Evolutionary conservation across 2,797 vertebrate genomes (phyloP).

Genomic region (Euthynnus affinis): DNA sequence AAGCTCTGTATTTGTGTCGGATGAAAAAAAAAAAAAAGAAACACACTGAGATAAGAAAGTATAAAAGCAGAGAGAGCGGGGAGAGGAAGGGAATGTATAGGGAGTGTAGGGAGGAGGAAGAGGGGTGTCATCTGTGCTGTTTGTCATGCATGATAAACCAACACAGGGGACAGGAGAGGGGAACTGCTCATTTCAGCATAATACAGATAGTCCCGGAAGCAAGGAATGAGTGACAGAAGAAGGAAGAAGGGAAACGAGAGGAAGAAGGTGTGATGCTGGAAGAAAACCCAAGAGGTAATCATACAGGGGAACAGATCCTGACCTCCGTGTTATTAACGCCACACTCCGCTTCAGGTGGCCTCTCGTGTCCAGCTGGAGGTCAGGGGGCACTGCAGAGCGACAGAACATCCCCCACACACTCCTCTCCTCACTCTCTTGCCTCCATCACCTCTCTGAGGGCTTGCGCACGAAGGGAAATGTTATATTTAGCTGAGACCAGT

Average conservation of each 20-base stretch:
- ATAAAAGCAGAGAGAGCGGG: background rate
- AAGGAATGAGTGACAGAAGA: slow-evolving; percentile 3
- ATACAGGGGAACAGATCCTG: slow-evolving; percentile 42
- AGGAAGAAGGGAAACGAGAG: background rate
- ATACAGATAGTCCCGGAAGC: slow-evolving; percentile 4
- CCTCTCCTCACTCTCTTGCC: background rate
- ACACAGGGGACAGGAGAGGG: slow-evolving; percentile 26
- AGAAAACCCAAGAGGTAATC: slow-evolving; percentile 39
- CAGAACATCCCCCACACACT: slow-evolving; percentile 1
- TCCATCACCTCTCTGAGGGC: slow-evolving; percentile 42
- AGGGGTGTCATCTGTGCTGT: slow-evolving; percentile 28
- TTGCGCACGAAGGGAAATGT: slow-evolving; percentile 72
- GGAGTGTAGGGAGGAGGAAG: background rate
- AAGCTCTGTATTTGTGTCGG: slow-evolving; percentile 58
- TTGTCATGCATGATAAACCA: slow-evolving; percentile 60
- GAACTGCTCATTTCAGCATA: slow-evolving; percentile 32
- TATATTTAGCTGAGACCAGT: slow-evolving; percentile 85
- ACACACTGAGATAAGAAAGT: slow-evolving; percentile 50
- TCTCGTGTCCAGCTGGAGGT: slow-evolving; percentile 46
- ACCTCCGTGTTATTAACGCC: slow-evolving; percentile 52
- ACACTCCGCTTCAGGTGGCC: slow-evolving; percentile 54
- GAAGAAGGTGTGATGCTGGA: background rate
- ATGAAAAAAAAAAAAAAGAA: slow-evolving; percentile 34
- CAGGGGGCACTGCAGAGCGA: slow-evolving; percentile 18
- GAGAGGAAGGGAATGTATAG: slow-evolving; percentile 4